Conservation (phyloP, 2,113 vertebrate species). For the Lethenteron camtschaticum region DNA sequence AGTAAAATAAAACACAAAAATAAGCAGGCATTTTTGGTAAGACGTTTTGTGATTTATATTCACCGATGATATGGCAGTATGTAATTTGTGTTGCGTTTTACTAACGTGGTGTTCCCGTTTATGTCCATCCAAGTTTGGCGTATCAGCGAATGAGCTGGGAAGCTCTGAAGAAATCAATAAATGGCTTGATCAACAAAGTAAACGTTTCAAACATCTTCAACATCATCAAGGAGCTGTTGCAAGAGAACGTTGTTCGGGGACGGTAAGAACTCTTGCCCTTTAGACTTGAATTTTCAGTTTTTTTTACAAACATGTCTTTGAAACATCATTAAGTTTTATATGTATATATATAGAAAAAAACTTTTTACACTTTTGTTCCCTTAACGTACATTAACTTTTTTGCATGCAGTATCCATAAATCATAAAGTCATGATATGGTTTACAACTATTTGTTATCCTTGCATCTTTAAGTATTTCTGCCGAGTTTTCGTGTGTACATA, state of each 20-base stretch:
- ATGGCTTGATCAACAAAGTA: constrained; percentile 94
- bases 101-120: too few relatives aligned
- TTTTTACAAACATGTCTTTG: constrained; percentile 7
- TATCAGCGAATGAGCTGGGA: constrained; percentile 99
- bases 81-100: constrained; percentile 3
- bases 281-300: too few relatives aligned
- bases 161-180: constrained; percentile 95
- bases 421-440: too few relatives aligned
- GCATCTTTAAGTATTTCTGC: too few relatives aligned
- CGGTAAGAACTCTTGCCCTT: constrained; percentile 27
- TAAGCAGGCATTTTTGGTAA: neutral
- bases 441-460: too few relatives aligned
- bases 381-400: too few relatives aligned
- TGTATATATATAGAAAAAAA: too few relatives aligned
- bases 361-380: too few relatives aligned
- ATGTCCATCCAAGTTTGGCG: constrained; percentile 37
- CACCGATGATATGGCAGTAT: neutral
- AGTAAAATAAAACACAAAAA: too few relatives aligned
- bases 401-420: too few relatives aligned
- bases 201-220: constrained; percentile 86
- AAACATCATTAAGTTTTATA: too few relatives aligned
- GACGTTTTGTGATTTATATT: neutral
- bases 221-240: constrained; percentile 87
- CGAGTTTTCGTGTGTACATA: too few relatives aligned
- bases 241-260: constrained; percentile 88